A percentile compares a stretch with the other conserved stretches of the same genome.
Conservation (phyloP, 2,113 vertebrate genomes). For the Phodopus roborovskii region DNA sequence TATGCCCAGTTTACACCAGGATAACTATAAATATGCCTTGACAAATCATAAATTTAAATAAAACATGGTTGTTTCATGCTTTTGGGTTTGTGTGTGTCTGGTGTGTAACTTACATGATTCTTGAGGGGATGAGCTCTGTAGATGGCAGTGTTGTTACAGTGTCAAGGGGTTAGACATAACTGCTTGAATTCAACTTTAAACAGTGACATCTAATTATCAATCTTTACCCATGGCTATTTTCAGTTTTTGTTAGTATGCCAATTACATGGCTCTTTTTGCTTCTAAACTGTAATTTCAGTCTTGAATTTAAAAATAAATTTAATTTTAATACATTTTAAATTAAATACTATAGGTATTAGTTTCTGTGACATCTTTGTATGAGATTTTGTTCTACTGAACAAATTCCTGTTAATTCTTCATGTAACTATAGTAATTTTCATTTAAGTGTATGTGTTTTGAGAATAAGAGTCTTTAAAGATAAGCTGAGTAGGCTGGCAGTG, state of each 20-base stretch:
- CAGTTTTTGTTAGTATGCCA: not conserved
- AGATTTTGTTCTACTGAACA: not conserved
- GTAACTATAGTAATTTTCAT: constrained; percentile 5
- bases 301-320: not conserved
- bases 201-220: not conserved
- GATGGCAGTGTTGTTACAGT: not conserved
- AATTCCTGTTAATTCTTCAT: not conserved
- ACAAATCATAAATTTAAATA: not conserved
- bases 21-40: not conserved
- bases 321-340: not conserved
- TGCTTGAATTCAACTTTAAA: not conserved
- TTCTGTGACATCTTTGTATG: not conserved
- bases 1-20: not conserved
- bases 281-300: not conserved
- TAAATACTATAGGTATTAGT: not conserved
- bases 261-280: not conserved
- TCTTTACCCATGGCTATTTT: not conserved
- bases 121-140: not conserved
- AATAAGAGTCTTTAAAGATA: not conserved
- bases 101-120: not conserved
- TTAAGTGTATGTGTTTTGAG: not conserved
- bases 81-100: not conserved
- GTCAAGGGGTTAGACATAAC: not conserved
- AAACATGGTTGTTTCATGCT: not conserved
- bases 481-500: not conserved